Conservation (phyloP, 2,113 vertebrate species). For the Microtus montanus region DNA sequence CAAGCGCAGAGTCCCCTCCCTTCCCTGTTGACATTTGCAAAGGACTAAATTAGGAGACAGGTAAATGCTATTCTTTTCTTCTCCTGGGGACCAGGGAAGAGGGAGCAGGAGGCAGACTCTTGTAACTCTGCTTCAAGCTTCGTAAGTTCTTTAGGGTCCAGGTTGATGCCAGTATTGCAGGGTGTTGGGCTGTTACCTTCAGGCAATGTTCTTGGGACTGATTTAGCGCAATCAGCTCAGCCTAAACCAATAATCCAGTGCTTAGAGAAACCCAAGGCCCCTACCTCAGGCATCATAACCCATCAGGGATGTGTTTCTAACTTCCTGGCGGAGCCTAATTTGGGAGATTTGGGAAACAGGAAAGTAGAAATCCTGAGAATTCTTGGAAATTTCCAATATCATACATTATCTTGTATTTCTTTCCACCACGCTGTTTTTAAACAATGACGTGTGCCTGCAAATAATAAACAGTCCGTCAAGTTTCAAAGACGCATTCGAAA, state of each 20-base stretch:
- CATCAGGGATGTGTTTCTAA: not conserved
- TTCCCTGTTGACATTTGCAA: conserved; percentile 75
- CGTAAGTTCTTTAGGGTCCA: not conserved
- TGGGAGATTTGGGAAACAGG: not conserved
- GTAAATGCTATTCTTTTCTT: conserved; percentile 75
- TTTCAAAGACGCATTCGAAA: not conserved
- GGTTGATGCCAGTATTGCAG: not conserved
- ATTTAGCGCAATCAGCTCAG: not conserved
- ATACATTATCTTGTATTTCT: conserved; percentile 27
- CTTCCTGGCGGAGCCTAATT: not conserved
- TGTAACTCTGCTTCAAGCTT: not conserved
- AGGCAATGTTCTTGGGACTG: fast-evolving
- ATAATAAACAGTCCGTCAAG: conserved; percentile 33
- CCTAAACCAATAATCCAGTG: fast-evolving
- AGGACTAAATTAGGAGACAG: conserved; percentile 74
- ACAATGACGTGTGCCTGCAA: not conserved
- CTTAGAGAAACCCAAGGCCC: not conserved
- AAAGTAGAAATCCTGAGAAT: conserved; percentile 1
- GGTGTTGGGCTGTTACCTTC: not conserved
- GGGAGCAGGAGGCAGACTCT: not conserved
- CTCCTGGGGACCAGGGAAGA: conserved; percentile 55
- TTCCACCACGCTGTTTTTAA: not conserved
- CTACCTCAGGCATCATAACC: not conserved
- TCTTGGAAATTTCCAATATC: conserved; percentile 28
- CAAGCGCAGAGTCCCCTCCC: conserved; percentile 32